phyloP scores from a whole-genome alignment of 2,888 invertebrate species.

The Ceriagrion tenellum region DNA sequence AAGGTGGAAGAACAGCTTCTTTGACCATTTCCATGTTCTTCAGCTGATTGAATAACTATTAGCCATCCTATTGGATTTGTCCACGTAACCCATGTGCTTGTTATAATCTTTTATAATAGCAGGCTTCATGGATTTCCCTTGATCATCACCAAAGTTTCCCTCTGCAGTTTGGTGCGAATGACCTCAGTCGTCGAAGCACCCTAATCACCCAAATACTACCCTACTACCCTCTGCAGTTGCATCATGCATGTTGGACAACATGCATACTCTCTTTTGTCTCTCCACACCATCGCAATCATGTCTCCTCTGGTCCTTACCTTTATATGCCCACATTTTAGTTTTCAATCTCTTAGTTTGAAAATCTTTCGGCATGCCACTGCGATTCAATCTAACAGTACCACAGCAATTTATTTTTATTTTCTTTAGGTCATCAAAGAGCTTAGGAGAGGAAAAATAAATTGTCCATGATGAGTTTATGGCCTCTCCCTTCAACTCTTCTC shows the following conservation, averaged over 20 bases:
- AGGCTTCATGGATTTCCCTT: background rate
- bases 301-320: background rate
- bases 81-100: slow-evolving; percentile 11
- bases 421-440: background rate
- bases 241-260: background rate
- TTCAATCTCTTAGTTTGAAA: slow-evolving; percentile 4
- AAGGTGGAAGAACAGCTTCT: too few species aligned
- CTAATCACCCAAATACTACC: too few species aligned
- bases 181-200: too few species aligned
- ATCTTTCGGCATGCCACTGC: slow-evolving; percentile 12
- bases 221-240: background rate
- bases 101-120: slow-evolving; percentile 17
- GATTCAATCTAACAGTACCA: too few species aligned
- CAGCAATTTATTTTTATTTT: too few species aligned
- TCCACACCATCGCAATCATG: background rate
- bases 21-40: too few species aligned
- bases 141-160: slow-evolving; percentile 34
- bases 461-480: background rate
- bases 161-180: too few species aligned
- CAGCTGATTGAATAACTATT: too few species aligned
- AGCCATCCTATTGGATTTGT: too few species aligned
- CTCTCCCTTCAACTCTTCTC: too few species aligned
- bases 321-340: background rate
- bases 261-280: slow-evolving; percentile 17
- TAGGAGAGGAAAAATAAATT: background rate